These are phyloP conservation scores for Bufotes viridis DNA, from an alignment of 2,797 vertebrate genomes.

Conservation along the genomic window DNA sequence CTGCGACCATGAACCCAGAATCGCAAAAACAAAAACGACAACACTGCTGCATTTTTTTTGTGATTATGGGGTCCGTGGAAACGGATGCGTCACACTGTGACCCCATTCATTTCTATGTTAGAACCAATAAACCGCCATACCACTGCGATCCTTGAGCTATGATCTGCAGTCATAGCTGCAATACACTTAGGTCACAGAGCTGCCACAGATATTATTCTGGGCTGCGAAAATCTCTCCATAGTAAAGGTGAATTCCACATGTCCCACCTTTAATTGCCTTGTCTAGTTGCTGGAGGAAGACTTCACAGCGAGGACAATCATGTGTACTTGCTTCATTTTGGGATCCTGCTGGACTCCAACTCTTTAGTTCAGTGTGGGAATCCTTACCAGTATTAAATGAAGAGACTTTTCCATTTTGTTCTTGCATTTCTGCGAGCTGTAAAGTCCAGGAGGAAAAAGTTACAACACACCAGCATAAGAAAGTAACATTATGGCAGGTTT, in stretches of 20 bases:
- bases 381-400: neutral
- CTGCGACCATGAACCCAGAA: too few species aligned
- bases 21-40: too few species aligned
- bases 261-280: slow-evolving; percentile 41
- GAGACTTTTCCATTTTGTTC: slow-evolving; percentile 41
- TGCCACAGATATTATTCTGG: neutral
- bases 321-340: neutral
- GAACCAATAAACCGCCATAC: too few species aligned
- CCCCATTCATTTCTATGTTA: too few species aligned
- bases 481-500: neutral
- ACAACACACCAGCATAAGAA: neutral
- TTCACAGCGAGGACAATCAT: slow-evolving; percentile 41
- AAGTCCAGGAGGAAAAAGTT: neutral
- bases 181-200: neutral
- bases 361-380: neutral
- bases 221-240: neutral
- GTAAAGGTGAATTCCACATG: neutral
- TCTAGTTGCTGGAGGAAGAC: slow-evolving; percentile 54
- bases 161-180: neutral
- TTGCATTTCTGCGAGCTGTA: slow-evolving; percentile 65
- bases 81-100: too few species aligned
- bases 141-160: too few species aligned
- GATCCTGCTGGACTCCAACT: slow-evolving; percentile 5
- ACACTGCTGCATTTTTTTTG: too few species aligned
- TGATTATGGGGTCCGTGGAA: too few species aligned